Evolutionary conservation across 2,797 vertebrate genomes (phyloP).

Genomic region (Notoglanidium macrostoma): DNA sequence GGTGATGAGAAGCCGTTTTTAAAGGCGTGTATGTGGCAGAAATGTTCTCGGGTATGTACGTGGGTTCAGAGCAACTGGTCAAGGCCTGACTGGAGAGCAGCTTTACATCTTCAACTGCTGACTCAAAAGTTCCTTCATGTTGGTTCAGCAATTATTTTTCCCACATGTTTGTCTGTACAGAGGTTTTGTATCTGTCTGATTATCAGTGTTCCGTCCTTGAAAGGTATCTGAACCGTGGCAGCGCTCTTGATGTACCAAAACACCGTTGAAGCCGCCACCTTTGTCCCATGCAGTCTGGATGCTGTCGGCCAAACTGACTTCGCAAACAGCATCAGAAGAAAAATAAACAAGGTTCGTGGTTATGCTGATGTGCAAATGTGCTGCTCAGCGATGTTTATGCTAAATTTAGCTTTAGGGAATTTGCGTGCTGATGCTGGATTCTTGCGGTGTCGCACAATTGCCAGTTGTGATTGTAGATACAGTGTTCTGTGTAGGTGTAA

Average conservation of each 20-base stretch:
- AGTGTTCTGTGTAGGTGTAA: background rate
- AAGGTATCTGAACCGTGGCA: background rate
- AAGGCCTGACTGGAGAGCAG: background rate
- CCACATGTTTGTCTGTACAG: constrained; percentile 6
- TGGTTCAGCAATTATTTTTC: constrained; percentile 14
- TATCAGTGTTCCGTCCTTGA: constrained; percentile 12
- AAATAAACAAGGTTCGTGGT: constrained; percentile 14
- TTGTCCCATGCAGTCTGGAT: constrained; percentile 28
- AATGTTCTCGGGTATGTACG: background rate
- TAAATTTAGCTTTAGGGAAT: constrained; percentile 16
- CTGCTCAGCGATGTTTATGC: background rate
- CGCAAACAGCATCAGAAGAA: constrained; percentile 9
- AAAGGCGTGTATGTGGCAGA: background rate
- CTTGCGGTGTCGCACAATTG: background rate
- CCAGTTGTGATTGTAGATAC: background rate
- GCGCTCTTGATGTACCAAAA: background rate
- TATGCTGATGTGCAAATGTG: background rate
- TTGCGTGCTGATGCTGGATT: background rate
- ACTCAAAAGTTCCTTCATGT: background rate
- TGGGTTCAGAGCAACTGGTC: background rate
- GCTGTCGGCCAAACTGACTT: background rate
- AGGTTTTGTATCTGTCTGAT: background rate
- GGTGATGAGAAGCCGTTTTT: constrained; percentile 18
- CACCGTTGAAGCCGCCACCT: background rate
- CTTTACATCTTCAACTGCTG: background rate